phyloP scores from a whole-genome alignment of 2,888 invertebrate genomes.

The Netelia fuscicornis region DNA sequence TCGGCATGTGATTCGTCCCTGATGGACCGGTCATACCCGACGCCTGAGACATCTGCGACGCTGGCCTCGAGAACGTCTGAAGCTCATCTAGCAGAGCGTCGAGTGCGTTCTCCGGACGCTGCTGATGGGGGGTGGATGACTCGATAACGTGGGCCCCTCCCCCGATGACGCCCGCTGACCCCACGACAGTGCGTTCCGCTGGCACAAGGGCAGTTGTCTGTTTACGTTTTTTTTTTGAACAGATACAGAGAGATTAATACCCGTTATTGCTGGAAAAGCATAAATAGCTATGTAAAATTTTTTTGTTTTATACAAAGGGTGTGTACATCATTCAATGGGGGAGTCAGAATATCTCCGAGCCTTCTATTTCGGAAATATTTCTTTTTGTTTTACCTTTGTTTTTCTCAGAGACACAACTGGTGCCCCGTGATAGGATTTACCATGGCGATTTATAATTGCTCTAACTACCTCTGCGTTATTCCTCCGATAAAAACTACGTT shows the following conservation, averaged over 20 bases:
- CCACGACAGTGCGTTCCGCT: slow-evolving; percentile 87
- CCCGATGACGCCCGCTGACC: slow-evolving; percentile 87
- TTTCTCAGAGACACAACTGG: background rate
- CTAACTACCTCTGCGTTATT: slow-evolving; percentile 58
- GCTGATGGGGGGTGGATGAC: slow-evolving; percentile 86
- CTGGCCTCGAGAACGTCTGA: slow-evolving; percentile 94
- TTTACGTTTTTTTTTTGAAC: slow-evolving; percentile 58
- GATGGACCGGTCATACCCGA: slow-evolving; percentile 63
- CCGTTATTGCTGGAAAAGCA: background rate
- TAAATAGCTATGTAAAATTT: slow-evolving; percentile 3
- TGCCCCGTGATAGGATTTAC: slow-evolving; percentile 36
- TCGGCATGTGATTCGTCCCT: slow-evolving; percentile 68
- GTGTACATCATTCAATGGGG: slow-evolving; percentile 42
- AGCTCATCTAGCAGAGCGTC: slow-evolving; percentile 98
- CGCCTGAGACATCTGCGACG: slow-evolving; percentile 80
- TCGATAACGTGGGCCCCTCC: slow-evolving; percentile 87
- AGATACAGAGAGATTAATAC: slow-evolving; percentile 43
- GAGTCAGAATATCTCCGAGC: slow-evolving; percentile 67
- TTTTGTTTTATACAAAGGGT: slow-evolving; percentile 22
- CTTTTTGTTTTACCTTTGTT: slow-evolving; percentile 36
- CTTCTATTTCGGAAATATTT: slow-evolving; percentile 63
- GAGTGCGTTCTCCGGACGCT: slow-evolving; percentile 97
- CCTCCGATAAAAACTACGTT: slow-evolving; percentile 50
- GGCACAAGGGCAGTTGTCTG: slow-evolving; percentile 87
- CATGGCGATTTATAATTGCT: slow-evolving; percentile 24